Conservation (phyloP, 2,888 invertebrate genomes). For the Caenorhabditis doughertyi region DNA sequence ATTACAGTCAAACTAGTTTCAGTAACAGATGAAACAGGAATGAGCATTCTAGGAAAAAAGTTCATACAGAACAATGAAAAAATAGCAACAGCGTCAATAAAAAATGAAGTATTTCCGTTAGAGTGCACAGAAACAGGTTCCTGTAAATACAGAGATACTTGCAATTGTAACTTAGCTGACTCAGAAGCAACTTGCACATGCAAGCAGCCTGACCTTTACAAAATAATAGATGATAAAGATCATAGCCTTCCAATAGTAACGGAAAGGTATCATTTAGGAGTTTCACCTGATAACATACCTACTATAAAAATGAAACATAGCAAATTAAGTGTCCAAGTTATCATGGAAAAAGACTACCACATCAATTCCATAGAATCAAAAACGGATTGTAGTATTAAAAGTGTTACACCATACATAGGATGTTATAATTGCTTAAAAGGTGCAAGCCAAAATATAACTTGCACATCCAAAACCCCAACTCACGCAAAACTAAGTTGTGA, state of each 20-base stretch:
- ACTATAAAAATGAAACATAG: neutral
- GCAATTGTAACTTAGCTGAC: neutral
- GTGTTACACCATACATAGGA: neutral
- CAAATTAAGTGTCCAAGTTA: neutral
- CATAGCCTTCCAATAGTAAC: neutral
- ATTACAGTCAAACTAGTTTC: neutral
- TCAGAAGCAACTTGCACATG: neutral
- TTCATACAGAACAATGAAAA: constrained; percentile 7
- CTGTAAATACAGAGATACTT: constrained; percentile 2
- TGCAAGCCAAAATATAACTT: neutral
- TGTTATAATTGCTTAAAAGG: constrained; percentile 9
- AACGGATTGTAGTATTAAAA: neutral
- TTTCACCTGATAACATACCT: neutral
- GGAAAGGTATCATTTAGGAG: neutral
- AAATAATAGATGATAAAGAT: neutral
- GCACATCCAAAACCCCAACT: neutral
- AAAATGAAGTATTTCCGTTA: neutral
- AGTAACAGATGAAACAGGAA: neutral
- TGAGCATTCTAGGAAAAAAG: constrained; percentile 5
- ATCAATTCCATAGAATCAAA: neutral
- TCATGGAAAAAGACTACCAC: neutral
- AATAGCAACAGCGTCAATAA: neutral
- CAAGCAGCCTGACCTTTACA: neutral
- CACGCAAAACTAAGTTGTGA: neutral
- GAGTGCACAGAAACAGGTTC: neutral